A percentile compares a stretch with the other conserved stretches of the same genome.
Evolutionary conservation across 1,140 invertebrate genomes (phyloP).

Genomic region (Bombus cullumanus): DNA sequence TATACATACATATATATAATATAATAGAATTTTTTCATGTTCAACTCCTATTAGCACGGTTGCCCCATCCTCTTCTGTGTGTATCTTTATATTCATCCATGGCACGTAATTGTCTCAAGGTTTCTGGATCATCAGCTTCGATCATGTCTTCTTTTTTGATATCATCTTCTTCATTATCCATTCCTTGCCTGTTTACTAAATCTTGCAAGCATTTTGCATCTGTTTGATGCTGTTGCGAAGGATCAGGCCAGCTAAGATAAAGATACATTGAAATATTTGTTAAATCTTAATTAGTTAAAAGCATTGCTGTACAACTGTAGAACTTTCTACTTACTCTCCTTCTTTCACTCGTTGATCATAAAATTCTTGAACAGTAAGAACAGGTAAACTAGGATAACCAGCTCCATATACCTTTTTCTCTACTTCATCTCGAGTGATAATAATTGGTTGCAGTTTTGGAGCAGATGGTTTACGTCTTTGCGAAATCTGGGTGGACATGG

Average conservation of each 20-base stretch:
- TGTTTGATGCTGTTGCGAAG: conserved; percentile 65
- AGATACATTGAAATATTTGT: conserved; percentile 22
- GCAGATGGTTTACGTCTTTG: conserved; percentile 77
- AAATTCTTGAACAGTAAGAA: conserved; percentile 97
- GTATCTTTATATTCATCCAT: conserved; percentile 97
- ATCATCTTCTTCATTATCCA: conserved; percentile 73
- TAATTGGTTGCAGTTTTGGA: conserved; percentile 92
- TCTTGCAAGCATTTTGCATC: conserved; percentile 70
- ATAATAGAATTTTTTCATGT: not conserved
- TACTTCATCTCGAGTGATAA: conserved; percentile 93
- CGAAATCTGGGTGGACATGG: conserved; percentile 68
- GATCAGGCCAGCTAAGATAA: conserved; percentile 75
- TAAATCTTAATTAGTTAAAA: too few species aligned
- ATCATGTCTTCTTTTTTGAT: conserved; percentile 84
- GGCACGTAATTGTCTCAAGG: conserved; percentile 86
- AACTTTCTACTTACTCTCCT: conserved; percentile 86
- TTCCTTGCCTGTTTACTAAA: conserved; percentile 44
- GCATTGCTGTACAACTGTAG: not conserved
- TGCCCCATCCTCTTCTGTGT: conserved; percentile 94
- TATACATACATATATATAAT: not conserved
- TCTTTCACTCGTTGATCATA: conserved; percentile 94
- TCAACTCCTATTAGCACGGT: conserved; percentile 93
- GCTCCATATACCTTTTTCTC: conserved; percentile 97
- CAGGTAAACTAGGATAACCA: conserved; percentile 96
- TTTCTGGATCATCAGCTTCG: conserved; percentile 91